phyloP scores from a whole-genome alignment of 1,140 invertebrate species.

The Rhyzopertha dominica region DNA sequence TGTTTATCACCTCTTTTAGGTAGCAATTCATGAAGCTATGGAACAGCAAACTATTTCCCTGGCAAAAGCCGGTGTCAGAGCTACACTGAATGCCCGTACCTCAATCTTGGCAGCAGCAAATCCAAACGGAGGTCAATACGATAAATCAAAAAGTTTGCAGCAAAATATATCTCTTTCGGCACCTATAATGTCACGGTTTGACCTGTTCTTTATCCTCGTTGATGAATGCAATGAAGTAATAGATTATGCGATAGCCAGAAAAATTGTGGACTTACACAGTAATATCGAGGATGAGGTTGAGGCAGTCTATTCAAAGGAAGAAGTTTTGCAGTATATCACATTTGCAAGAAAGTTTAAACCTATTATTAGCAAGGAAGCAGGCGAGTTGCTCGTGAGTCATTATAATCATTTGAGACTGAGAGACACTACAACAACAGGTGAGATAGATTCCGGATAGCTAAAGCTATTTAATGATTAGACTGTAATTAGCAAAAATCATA shows the following conservation, averaged over 20 bases:
- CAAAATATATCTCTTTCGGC: slow-evolving; percentile 92
- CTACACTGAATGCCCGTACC: slow-evolving; percentile 95
- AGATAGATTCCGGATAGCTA: no score
- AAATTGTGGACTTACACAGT: slow-evolving; percentile 92
- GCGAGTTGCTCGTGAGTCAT: slow-evolving; percentile 79
- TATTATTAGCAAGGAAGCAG: slow-evolving; percentile 77
- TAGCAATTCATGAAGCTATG: slow-evolving; percentile 99
- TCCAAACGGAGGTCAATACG: slow-evolving; percentile 95
- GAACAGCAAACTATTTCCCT: slow-evolving; percentile 99
- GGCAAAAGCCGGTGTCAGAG: slow-evolving; percentile 98
- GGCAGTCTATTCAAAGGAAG: slow-evolving; percentile 75
- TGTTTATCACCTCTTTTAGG: no score
- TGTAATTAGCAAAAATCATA: no score
- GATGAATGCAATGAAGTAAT: slow-evolving; percentile 93
- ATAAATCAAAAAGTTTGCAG: slow-evolving; percentile 88
- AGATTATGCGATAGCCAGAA: slow-evolving; percentile 93
- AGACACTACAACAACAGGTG: slow-evolving; percentile 66
- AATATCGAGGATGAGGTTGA: slow-evolving; percentile 72
- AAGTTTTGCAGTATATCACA: slow-evolving; percentile 90
- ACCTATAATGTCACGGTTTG: slow-evolving; percentile 99
- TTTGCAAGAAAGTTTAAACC: slow-evolving; percentile 97
- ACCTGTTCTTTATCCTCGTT: slow-evolving; percentile 97
- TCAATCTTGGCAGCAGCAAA: slow-evolving; percentile 98
- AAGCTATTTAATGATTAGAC: no score
- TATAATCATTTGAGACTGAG: slow-evolving; percentile 83